Conservation (phyloP, 1,140 invertebrate species). For the Olivierus martensii region DNA sequence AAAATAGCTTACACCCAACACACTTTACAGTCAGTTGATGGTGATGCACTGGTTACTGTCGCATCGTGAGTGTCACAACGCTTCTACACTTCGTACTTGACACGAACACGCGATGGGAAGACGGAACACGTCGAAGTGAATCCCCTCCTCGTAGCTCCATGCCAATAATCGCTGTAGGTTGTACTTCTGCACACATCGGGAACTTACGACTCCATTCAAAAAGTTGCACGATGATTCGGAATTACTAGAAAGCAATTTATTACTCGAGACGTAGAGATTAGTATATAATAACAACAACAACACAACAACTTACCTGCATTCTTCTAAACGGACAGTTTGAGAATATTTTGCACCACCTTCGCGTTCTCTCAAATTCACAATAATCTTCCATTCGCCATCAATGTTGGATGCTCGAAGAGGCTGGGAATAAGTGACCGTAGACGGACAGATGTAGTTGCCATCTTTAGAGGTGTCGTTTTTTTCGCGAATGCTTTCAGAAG, state of each 20-base stretch:
- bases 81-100: slow-evolving; percentile 47
- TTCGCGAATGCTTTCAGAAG: too few species aligned
- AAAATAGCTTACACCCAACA: too few species aligned
- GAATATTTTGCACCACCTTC: slow-evolving; percentile 38
- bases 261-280: too few species aligned
- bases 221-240: slow-evolving; percentile 44
- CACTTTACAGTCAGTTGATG: too few species aligned
- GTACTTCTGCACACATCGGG: slow-evolving; percentile 66
- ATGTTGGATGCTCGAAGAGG: slow-evolving; percentile 60
- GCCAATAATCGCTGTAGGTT: slow-evolving; percentile 68
- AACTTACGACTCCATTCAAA: slow-evolving; percentile 42
- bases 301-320: slow-evolving; percentile 46
- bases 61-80: too few species aligned
- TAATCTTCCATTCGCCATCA: slow-evolving; percentile 68
- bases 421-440: slow-evolving; percentile 59
- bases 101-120: slow-evolving; percentile 72
- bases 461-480: too few species aligned
- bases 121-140: slow-evolving; percentile 72
- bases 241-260: background rate
- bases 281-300: background rate
- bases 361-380: slow-evolving; percentile 55
- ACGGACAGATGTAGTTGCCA: slow-evolving; percentile 43
- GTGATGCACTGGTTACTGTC: too few species aligned
- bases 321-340: slow-evolving; percentile 65
- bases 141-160: slow-evolving; percentile 61